Percentiles rank a stretch among this genome's conserved stretches.
These are phyloP conservation scores for Arion vulgaris DNA, from an alignment of 1,140 invertebrate genomes.

Conservation along the genomic window DNA sequence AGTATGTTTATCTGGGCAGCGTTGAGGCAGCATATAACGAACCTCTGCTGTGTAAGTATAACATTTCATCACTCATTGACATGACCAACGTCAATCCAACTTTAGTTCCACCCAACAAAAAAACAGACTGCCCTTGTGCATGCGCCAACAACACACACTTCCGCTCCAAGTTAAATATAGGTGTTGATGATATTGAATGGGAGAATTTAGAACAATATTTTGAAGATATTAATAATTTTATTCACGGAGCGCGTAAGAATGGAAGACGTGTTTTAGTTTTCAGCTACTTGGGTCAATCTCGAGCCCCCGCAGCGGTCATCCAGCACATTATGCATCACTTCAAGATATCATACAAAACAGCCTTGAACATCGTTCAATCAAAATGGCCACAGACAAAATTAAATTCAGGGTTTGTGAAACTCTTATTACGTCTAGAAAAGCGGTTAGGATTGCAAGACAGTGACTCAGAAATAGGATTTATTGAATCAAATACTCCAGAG, in stretches of 20 bases:
- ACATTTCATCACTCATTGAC: slow-evolving; percentile 63
- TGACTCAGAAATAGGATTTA: background rate
- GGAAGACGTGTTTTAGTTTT: slow-evolving; percentile 59
- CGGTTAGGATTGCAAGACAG: slow-evolving; percentile 18
- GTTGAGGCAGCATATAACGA: slow-evolving; percentile 64
- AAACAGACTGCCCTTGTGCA: slow-evolving; percentile 60
- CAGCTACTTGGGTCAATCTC: slow-evolving; percentile 64
- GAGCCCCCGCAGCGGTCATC: slow-evolving; percentile 61
- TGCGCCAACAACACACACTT: slow-evolving; percentile 61
- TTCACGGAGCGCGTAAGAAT: slow-evolving; percentile 58
- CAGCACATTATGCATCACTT: slow-evolving; percentile 66
- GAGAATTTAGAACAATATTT: slow-evolving; percentile 66
- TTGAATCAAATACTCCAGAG: background rate
- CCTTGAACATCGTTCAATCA: slow-evolving; percentile 58
- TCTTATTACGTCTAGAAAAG: slow-evolving; percentile 52
- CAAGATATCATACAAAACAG: slow-evolving; percentile 53
- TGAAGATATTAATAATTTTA: slow-evolving; percentile 65
- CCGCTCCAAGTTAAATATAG: slow-evolving; percentile 61
- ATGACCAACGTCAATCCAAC: slow-evolving; percentile 59
- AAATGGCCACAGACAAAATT: slow-evolving; percentile 55
- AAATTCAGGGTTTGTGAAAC: slow-evolving; percentile 57
- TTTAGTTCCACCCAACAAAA: slow-evolving; percentile 55
- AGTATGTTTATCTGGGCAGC: slow-evolving; percentile 63
- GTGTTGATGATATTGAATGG: slow-evolving; percentile 60
- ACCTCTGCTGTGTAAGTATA: slow-evolving; percentile 60